Percentiles rank a stretch among this genome's conserved stretches.
phyloP scores from a whole-genome alignment of 2,888 invertebrate species.

The Meteorus cinctellus region DNA sequence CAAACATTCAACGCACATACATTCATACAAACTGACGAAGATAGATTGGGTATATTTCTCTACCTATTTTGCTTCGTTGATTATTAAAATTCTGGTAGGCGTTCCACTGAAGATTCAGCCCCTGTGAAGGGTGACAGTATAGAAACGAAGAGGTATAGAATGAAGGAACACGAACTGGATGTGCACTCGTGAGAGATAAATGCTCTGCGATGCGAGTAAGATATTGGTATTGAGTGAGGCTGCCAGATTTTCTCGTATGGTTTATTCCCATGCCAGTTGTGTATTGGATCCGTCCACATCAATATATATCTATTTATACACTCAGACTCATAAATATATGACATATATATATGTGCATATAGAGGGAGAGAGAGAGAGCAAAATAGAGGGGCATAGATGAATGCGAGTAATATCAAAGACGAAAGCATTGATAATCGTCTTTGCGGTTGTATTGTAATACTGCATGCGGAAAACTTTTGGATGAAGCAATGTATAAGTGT shows the following conservation, averaged over 20 bases:
- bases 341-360: neutral
- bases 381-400: neutral
- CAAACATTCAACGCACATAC: neutral
- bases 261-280: conserved; percentile 1
- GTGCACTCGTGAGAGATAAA: neutral
- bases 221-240: conserved; percentile 12
- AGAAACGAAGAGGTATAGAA: neutral
- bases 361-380: neutral
- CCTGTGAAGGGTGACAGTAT: neutral
- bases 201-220: neutral
- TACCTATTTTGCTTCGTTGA: conserved; percentile 38
- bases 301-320: neutral
- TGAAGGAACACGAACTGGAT: conserved; percentile 11
- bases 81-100: conserved; percentile 32
- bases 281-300: neutral
- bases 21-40: neutral
- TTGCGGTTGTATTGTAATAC: conserved; percentile 43
- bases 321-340: neutral
- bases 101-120: neutral
- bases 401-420: neutral
- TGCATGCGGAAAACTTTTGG: conserved; percentile 48
- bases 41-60: conserved; percentile 23
- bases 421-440: conserved; percentile 52
- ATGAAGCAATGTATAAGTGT: conserved; percentile 13
- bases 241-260: neutral